A percentile compares a stretch with the other conserved stretches of the same genome.
phyloP scores from a whole-genome alignment of 2,888 invertebrate species.

The Kuschelorhynchus macadamiae region DNA sequence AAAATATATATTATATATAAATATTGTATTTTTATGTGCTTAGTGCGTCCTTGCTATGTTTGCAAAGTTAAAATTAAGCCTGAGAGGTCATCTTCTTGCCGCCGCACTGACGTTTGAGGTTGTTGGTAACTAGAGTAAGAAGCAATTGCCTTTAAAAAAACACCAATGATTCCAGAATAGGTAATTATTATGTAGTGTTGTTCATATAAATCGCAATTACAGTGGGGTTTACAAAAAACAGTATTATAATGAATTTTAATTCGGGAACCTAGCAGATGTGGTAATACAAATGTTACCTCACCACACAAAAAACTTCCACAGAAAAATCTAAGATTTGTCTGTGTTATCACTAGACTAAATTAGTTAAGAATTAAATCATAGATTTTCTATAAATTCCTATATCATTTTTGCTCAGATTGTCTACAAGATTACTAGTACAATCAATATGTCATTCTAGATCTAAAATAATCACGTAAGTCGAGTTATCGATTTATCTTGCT shows the following conservation, averaged over 20 bases:
- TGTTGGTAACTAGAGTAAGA: constrained; percentile 21
- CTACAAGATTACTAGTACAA: too few relatives aligned
- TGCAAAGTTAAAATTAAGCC: constrained; percentile 51
- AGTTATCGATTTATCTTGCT: too few relatives aligned
- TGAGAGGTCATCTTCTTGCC: too few relatives aligned
- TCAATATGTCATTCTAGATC: too few relatives aligned
- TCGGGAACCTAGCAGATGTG: not conserved
- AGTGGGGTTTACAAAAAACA: not conserved
- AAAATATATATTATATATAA: constrained; percentile 57
- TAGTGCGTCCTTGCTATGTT: constrained; percentile 65
- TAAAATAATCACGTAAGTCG: too few relatives aligned
- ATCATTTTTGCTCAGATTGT: too few relatives aligned
- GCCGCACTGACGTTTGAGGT: constrained; percentile 1
- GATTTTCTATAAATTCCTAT: too few relatives aligned
- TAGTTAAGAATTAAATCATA: too few relatives aligned
- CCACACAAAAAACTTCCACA: too few relatives aligned
- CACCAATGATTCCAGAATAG: constrained; percentile 30
- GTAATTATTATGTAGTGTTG: not conserved
- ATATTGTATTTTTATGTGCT: constrained; percentile 68
- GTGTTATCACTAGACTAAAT: too few relatives aligned
- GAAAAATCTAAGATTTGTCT: too few relatives aligned
- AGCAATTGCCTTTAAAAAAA: constrained; percentile 31
- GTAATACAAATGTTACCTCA: too few relatives aligned
- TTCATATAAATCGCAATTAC: not conserved
- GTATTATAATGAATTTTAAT: not conserved